These are phyloP conservation scores for Odontomyia ornata DNA, from an alignment of 2,888 invertebrate genomes.

Conservation along the genomic window DNA sequence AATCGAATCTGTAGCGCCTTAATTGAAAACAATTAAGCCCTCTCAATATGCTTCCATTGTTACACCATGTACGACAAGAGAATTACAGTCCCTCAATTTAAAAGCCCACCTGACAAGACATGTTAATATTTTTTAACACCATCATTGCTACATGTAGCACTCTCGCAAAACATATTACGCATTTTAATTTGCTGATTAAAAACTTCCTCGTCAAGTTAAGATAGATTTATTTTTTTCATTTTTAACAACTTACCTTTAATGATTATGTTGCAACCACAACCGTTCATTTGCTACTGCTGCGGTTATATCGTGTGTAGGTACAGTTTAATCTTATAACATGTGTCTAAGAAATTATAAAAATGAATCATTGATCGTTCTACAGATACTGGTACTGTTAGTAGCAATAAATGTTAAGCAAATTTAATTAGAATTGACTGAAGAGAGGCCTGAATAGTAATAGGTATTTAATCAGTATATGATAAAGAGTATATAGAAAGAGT, in stretches of 20 bases:
- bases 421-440: too few relatives aligned
- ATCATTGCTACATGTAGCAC: neutral
- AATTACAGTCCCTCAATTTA: neutral
- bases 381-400: too few relatives aligned
- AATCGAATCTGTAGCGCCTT: neutral
- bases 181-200: slow-evolving; percentile 19
- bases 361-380: too few relatives aligned
- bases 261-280: slow-evolving; percentile 1
- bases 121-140: neutral
- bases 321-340: too few relatives aligned
- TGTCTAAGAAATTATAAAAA: too few relatives aligned
- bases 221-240: too few relatives aligned
- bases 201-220: slow-evolving; percentile 12
- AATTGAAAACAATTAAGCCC: slow-evolving; percentile 13
- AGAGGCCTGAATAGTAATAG: neutral
- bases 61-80: neutral
- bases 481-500: neutral
- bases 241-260: neutral
- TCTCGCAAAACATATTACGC: neutral
- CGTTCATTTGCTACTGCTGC: neutral
- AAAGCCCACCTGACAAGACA: neutral
- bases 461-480: neutral
- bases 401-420: too few relatives aligned
- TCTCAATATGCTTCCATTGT: neutral
- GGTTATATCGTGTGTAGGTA: too few relatives aligned